A percentile compares a stretch with the other conserved stretches of the same genome.
Conservation (phyloP, 2,888 invertebrate species). For the Eurois occulta region DNA sequence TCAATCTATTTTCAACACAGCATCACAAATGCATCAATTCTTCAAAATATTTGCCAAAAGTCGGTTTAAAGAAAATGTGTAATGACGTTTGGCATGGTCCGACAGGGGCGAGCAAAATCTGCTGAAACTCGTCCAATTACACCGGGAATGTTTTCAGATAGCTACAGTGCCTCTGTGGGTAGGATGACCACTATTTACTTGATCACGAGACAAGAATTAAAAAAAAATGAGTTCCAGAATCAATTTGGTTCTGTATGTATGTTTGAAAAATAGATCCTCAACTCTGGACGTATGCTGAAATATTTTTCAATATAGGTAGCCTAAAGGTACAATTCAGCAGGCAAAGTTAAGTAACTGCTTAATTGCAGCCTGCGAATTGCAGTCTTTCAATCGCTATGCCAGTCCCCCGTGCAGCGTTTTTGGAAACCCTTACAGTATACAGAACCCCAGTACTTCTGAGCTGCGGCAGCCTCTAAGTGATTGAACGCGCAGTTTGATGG, state of each 20-base stretch:
- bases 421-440: no score
- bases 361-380: no score
- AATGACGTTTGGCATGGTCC: conserved; percentile 58
- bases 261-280: not conserved
- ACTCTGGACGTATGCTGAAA: no score
- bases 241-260: not conserved
- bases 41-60: conserved; percentile 15
- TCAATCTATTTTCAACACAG: not conserved
- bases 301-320: no score
- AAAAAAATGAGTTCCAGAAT: not conserved
- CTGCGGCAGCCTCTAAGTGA: no score
- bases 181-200: conserved; percentile 21
- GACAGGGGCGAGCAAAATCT: conserved; percentile 38
- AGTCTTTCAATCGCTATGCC: no score
- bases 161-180: conserved; percentile 37
- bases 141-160: conserved; percentile 61
- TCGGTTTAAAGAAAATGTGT: conserved; percentile 46
- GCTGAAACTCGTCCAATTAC: conserved; percentile 64
- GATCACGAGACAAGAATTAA: not conserved
- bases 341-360: no score
- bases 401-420: no score
- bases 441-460: no score
- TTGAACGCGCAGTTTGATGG: no score
- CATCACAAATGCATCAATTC: not conserved
- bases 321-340: no score